Evolutionary conservation across 2,888 invertebrate species (phyloP), one percentile per base, ranked within the genome.

Genomic region (Netelia melanura): DNA sequence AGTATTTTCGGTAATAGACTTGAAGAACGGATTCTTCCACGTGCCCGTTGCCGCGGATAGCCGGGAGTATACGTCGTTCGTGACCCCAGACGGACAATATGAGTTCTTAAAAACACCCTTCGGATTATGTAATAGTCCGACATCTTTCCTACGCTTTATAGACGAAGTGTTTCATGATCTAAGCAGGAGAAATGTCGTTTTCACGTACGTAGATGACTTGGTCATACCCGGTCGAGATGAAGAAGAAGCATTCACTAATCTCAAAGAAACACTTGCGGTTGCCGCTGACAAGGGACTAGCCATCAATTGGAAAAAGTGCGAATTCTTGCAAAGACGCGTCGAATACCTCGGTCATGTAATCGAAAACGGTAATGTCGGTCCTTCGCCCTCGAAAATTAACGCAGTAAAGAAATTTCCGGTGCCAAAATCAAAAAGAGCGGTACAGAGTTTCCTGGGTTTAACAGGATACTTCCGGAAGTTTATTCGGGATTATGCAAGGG

Each of bases 381-480:
- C 78, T 3, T 85, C 86, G 0, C 83, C 84, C 21, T 14, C 48
- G 25, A 87, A 87, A 64, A 76, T 70, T 0, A 64, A 81, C 67
- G 86, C 89, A 6, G 87, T 90, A 3, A 25, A 17, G 21, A 56
- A 76, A 1, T 89, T 88, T 77, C 86, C 83, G 14, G 17, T 54
- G 21, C 87, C 87, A 5, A 72, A 48, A 1, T 79, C 71, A 25
- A 30, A 82, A 8, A 74, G 62, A 54, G 72, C 83, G 9, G 61
- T 87, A 8, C 87, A 89, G 61, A 67, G 77, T 17, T 87, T 88
- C 78, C 68, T 87, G 9, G 87, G 85, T 2, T 67, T 88, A 6
- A 80, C 87, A 2, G 88, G 87, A 30, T 87, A 86, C 65, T 87
- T 88, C 25, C 72, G 86, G 9, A 88, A 88, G 72, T 88, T 86